A percentile compares a stretch with the other conserved stretches of the same genome.
These are phyloP conservation scores for Gallinago stenura DNA, from an alignment of 2,797 vertebrate genomes.

Conservation along the genomic window DNA sequence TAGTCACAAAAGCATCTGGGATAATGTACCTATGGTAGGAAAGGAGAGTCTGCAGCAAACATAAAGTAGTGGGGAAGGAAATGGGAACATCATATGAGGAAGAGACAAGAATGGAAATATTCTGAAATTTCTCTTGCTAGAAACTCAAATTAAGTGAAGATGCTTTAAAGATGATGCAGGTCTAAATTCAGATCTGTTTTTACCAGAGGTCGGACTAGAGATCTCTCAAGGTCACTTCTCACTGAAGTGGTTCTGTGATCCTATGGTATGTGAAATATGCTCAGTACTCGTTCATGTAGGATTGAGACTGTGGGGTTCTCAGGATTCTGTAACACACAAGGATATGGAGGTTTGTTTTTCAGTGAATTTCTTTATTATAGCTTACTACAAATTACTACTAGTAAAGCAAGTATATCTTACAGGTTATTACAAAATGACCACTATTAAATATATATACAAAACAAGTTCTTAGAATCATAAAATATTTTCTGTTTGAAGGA, in stretches of 20 bases:
- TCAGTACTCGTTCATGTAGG: not conserved
- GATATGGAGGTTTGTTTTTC: not conserved
- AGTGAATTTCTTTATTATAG: not conserved
- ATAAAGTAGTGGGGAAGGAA: not conserved
- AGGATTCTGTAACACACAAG: not conserved
- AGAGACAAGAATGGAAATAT: not conserved
- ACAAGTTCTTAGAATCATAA: not conserved
- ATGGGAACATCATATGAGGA: not conserved
- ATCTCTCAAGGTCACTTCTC: not conserved
- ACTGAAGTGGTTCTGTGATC: not conserved
- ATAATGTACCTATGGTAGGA: not conserved
- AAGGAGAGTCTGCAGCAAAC: not conserved
- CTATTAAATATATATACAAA: not conserved
- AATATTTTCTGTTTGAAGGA: not conserved
- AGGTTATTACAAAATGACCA: not conserved
- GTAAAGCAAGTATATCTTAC: not conserved
- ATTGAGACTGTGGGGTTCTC: not conserved
- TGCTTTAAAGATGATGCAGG: not conserved
- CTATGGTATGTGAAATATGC: not conserved
- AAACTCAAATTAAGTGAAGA: not conserved
- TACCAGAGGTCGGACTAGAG: not conserved
- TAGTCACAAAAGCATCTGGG: not conserved
- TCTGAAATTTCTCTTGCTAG: not conserved
- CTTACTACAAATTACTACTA: not conserved
- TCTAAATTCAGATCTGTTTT: not conserved